Base-by-base conservation (phyloP, 2,113 vertebrate genomes). In the Marmota monax region DNA sequence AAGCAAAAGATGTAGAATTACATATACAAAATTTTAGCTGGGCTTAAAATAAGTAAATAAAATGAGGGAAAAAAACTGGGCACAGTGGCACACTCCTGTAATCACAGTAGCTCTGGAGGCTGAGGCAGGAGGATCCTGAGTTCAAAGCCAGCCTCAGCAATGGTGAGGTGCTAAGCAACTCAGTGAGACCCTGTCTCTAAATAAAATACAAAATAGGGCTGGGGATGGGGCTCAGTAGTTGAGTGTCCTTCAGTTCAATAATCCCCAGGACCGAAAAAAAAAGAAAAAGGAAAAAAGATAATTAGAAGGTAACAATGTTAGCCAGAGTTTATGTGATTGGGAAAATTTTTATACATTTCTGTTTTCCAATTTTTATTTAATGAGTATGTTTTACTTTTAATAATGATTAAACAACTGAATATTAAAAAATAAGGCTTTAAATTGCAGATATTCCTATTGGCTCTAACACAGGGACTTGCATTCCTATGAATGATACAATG, bases 321-420 rank as follows among this genome's bases (percentile, higher is more conserved):
- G 70, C 23, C n/a, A 79, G n/a, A 78, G 84, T 94, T 77, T 78
- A 87, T 58, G 18, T 80, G 72, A 82, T n/a, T 65, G 20, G 29
- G 4, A 74, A 92, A 85, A 63, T 82, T 88, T 94, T 86, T 53
- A 37, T 92, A 82, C 29, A 61, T 96, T 94, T 48, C 42, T 84
- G 39, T 94, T 92, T 94, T 80, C 83, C 34, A 93, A 93, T 85
- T 96, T 95, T 79, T 85, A 91, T 90, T 96, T 91, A 88, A 70
- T 95, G 39, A 95, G 32, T 69, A 78, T 61, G 29, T 4, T 85
- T 83, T 90, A 78, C 56, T 51, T 88, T 85, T 67, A 90, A 69
- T 91, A 83, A 90, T 80, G 32, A 84, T 96, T 88, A 91, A 53
- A 84, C 89, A 78, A 63, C 14, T 79, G 22, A 86, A 7, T 69